A percentile compares a stretch with the other conserved stretches of the same genome.
Conservation (phyloP, 2,797 vertebrate genomes). For the Rhabdophis nuchalis region DNA sequence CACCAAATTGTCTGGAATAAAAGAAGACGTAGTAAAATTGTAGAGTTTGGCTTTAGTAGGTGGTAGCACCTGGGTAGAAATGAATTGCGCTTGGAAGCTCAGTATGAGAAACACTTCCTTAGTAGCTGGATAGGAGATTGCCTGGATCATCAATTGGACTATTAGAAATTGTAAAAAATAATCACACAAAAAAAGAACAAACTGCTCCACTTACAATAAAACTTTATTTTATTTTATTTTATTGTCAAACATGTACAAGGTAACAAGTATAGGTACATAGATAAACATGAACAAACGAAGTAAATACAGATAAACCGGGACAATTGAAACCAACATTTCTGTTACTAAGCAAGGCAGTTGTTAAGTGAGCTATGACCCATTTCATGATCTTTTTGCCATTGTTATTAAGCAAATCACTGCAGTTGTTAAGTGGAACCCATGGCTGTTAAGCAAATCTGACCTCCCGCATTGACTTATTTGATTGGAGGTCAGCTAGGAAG, state of each 20-base stretch:
- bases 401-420: background rate
- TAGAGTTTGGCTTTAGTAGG: background rate
- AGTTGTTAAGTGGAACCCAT: background rate
- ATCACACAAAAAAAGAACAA: background rate
- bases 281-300: no score
- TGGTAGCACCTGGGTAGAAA: background rate
- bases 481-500: background rate
- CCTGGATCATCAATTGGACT: background rate
- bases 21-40: background rate
- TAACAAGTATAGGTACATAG: no score
- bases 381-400: background rate
- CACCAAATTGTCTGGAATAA: background rate
- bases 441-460: background rate
- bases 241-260: no score
- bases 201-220: background rate
- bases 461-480: background rate
- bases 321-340: background rate
- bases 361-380: background rate
- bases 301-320: background rate
- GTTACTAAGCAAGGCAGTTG: background rate
- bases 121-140: background rate
- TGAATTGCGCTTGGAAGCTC: background rate
- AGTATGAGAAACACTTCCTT: background rate
- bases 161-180: background rate
- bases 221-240: no score